phyloP scores from a whole-genome alignment of 1,140 invertebrate species.

The Trichonephila clavipes region DNA sequence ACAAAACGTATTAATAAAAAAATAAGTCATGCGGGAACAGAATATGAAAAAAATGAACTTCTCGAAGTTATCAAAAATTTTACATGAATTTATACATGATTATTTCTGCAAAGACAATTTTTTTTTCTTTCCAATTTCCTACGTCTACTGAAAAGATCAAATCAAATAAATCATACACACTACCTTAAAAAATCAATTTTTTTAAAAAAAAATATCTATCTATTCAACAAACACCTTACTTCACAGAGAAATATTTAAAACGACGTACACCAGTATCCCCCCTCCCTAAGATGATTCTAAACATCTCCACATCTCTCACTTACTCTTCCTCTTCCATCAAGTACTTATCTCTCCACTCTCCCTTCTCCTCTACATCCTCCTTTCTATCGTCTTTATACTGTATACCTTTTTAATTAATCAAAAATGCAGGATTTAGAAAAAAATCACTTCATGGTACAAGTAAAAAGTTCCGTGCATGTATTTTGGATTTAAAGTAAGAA shows the following conservation, averaged over 20 bases:
- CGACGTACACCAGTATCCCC: not conserved
- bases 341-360: not conserved
- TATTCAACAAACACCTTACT: too few species aligned
- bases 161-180: too few species aligned
- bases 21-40: too few species aligned
- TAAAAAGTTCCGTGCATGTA: slow-evolving; percentile 8
- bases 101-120: too few species aligned
- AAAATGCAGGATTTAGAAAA: not conserved
- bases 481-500: slow-evolving; percentile 39
- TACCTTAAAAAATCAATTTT: too few species aligned
- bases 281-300: not conserved
- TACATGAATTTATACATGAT: too few species aligned
- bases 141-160: too few species aligned
- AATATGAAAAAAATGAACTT: too few species aligned
- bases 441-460: not conserved
- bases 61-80: too few species aligned
- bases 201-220: too few species aligned
- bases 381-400: not conserved
- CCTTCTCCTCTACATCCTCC: not conserved
- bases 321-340: not conserved
- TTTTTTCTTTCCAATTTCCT: too few species aligned
- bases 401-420: slow-evolving; percentile 66
- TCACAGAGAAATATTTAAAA: not conserved
- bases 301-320: not conserved
- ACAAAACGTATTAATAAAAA: too few species aligned